These are phyloP conservation scores for Cryptophagus acutangulus DNA, from an alignment of 2,888 invertebrate species.

Conservation along the genomic window DNA sequence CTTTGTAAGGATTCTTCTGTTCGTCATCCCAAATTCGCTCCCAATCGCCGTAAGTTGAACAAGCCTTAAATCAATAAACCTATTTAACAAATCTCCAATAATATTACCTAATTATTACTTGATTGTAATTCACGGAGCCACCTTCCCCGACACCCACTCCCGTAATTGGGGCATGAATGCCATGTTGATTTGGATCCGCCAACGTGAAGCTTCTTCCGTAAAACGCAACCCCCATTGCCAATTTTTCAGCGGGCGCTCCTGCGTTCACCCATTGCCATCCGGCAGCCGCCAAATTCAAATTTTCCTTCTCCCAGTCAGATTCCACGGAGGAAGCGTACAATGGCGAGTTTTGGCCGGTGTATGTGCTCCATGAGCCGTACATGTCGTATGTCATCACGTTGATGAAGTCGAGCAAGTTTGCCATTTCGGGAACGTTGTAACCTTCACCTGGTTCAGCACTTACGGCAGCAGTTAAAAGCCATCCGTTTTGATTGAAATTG, in stretches of 20 bases:
- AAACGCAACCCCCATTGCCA: slow-evolving; percentile 63
- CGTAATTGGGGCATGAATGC: slow-evolving; percentile 19
- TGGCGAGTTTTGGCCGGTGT: slow-evolving; percentile 63
- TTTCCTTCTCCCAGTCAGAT: slow-evolving; percentile 20
- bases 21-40: slow-evolving; percentile 26
- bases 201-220: slow-evolving; percentile 66
- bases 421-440: slow-evolving; percentile 29
- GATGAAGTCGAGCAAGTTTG: slow-evolving; percentile 45
- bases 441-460: slow-evolving; percentile 23
- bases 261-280: slow-evolving; percentile 48
- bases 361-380: slow-evolving; percentile 61
- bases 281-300: slow-evolving; percentile 23
- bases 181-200: slow-evolving; percentile 35
- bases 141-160: slow-evolving; percentile 49
- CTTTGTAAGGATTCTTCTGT: slow-evolving; percentile 26
- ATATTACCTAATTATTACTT: too few relatives aligned
- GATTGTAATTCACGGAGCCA: slow-evolving; percentile 16
- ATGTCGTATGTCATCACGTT: slow-evolving; percentile 72
- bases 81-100: slow-evolving; percentile 1
- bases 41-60: slow-evolving; percentile 19
- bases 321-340: slow-evolving; percentile 50
- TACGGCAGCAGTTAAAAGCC: slow-evolving; percentile 27
- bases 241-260: slow-evolving; percentile 56
- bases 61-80: slow-evolving; percentile 20
- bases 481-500: slow-evolving; percentile 23